Percentiles rank a stretch among this genome's conserved stretches.
phyloP scores from a whole-genome alignment of 1,140 invertebrate species.

The Chrysoperla carnea region DNA sequence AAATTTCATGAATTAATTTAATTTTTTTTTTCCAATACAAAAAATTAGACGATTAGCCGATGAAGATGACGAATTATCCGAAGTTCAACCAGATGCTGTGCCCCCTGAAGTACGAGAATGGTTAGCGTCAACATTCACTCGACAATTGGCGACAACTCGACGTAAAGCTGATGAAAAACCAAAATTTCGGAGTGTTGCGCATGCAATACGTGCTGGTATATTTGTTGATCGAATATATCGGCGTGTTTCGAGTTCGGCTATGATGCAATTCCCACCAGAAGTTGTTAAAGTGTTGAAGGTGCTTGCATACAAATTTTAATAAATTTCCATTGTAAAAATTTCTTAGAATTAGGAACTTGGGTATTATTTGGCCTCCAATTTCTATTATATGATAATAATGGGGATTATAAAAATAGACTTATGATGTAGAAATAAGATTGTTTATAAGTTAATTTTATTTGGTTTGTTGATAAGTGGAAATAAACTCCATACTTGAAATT shows the following conservation, averaged over 20 bases:
- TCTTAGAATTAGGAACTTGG: too few relatives aligned
- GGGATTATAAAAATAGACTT: too few relatives aligned
- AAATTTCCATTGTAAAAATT: background rate
- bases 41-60: constrained; percentile 47
- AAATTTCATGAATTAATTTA: too few relatives aligned
- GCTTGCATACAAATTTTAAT: constrained; percentile 9
- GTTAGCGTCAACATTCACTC: constrained; percentile 94
- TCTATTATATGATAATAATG: too few relatives aligned
- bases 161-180: constrained; percentile 62
- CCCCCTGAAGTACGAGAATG: constrained; percentile 91
- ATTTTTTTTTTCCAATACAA: too few relatives aligned
- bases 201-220: constrained; percentile 91
- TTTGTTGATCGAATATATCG: constrained; percentile 94
- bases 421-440: too few relatives aligned
- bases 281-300: constrained; percentile 81
- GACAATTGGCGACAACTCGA: constrained; percentile 59
- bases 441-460: too few relatives aligned
- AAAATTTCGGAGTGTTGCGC: constrained; percentile 88
- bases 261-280: constrained; percentile 80
- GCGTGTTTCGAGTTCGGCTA: constrained; percentile 64
- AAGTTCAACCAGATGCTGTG: constrained; percentile 89
- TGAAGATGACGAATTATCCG: constrained; percentile 86
- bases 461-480: too few relatives aligned
- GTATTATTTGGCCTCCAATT: too few relatives aligned
- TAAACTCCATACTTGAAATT: too few relatives aligned